Percentiles rank a stretch among this genome's conserved stretches.
phyloP scores from a whole-genome alignment of 2,888 invertebrate genomes.

The Macroteleia sp. region DNA sequence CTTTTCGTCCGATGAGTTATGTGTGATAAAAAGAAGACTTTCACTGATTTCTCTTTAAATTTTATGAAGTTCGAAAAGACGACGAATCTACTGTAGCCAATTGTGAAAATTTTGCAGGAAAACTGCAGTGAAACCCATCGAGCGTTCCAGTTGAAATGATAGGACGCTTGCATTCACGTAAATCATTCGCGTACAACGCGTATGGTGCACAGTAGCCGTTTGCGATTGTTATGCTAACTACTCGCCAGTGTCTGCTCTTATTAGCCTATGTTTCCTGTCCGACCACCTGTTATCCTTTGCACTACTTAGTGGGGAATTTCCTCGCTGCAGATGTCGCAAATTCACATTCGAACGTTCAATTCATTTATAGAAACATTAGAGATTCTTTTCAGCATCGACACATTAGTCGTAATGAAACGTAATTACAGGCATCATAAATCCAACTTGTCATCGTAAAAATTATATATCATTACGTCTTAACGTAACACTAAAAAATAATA shows the following conservation, averaged over 20 bases:
- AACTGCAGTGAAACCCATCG: constrained; percentile 69
- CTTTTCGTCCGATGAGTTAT: constrained; percentile 42
- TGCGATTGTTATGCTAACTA: constrained; percentile 83
- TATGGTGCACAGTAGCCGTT: constrained; percentile 75
- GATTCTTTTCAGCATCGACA: constrained; percentile 47
- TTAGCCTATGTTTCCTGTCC: constrained; percentile 81
- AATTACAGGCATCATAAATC: constrained; percentile 25
- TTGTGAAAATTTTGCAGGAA: constrained; percentile 64
- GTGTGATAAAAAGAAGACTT: constrained; percentile 60
- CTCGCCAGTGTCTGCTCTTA: constrained; percentile 79
- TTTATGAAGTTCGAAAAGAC: constrained; percentile 59
- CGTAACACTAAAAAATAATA: background rate
- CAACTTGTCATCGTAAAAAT: constrained; percentile 30
- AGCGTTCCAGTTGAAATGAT: constrained; percentile 70
- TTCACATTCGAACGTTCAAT: constrained; percentile 54
- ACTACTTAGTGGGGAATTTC: constrained; percentile 67
- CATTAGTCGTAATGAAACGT: constrained; percentile 24
- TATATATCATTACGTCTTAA: constrained; percentile 9
- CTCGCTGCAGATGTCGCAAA: constrained; percentile 60
- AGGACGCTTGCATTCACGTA: constrained; percentile 74
- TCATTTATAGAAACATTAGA: constrained; percentile 45
- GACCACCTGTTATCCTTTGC: constrained; percentile 82
- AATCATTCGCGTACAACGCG: constrained; percentile 77
- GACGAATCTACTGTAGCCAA: constrained; percentile 53
- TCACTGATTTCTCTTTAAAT: constrained; percentile 65